phyloP scores from a whole-genome alignment of 2,888 invertebrate genomes.

The Limnephilus marmoratus region DNA sequence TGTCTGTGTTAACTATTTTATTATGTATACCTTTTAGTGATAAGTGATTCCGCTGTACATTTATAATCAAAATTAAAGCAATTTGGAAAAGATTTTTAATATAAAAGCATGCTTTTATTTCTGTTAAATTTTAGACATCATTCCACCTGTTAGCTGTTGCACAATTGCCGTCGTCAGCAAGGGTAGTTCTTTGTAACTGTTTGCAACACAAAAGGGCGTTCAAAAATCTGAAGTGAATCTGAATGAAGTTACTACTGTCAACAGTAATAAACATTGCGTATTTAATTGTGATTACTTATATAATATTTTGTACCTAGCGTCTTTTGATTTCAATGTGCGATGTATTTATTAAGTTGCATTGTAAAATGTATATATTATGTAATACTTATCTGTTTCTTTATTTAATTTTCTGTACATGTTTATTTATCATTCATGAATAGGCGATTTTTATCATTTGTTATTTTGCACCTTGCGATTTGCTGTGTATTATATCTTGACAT shows the following conservation, averaged over 20 bases:
- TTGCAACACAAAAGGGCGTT: background rate
- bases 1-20: slow-evolving; percentile 28
- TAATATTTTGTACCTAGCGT: background rate
- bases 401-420: background rate
- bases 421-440: background rate
- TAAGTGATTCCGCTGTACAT: slow-evolving; percentile 39
- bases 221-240: background rate
- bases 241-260: background rate
- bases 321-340: background rate
- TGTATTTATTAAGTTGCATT: background rate
- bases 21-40: slow-evolving; percentile 23
- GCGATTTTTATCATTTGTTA: background rate
- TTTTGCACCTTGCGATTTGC: background rate
- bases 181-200: background rate
- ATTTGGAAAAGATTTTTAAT: slow-evolving; percentile 39
- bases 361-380: background rate
- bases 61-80: slow-evolving; percentile 36
- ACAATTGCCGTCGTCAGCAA: background rate
- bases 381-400: background rate
- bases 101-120: slow-evolving; percentile 14
- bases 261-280: background rate
- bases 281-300: background rate
- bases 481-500: background rate
- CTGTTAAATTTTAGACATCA: background rate
- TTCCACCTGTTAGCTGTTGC: background rate